These are phyloP conservation scores for Thaleichthys pacificus DNA, from an alignment of 2,797 vertebrate species.

Conservation along the genomic window DNA sequence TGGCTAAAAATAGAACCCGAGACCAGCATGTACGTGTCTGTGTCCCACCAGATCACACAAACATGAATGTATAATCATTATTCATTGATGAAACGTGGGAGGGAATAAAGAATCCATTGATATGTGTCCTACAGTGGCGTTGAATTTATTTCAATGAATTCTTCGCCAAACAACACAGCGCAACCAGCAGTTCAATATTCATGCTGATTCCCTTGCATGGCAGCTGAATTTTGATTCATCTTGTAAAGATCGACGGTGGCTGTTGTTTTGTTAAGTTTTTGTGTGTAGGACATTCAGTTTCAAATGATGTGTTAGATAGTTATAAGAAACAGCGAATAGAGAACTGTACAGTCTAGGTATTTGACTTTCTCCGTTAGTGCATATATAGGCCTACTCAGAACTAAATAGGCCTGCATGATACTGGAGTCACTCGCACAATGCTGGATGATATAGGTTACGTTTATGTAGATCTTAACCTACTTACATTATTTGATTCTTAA, in stretches of 20 bases:
- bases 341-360: no score
- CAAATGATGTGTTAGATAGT: no score
- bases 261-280: no score
- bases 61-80: constrained; percentile 40
- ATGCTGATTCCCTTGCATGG: constrained; percentile 24
- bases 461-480: no score
- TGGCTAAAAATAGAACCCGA: constrained; percentile 42
- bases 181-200: constrained; percentile 32
- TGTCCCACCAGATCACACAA: constrained; percentile 27
- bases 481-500: no score
- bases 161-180: constrained; percentile 6
- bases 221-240: constrained; percentile 44
- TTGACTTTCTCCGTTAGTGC: no score
- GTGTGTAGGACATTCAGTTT: no score
- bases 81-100: constrained; percentile 41
- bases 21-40: constrained; percentile 4
- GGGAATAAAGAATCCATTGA: constrained; percentile 26
- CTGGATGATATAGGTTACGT: no score
- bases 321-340: no score
- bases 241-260: not conserved
- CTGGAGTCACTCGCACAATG: no score
- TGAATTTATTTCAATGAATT: constrained; percentile 24
- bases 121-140: not conserved
- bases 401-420: no score
- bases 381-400: no score